Base-by-base conservation (phyloP, 1,140 invertebrate genomes). In the Ladona fulva region DNA sequence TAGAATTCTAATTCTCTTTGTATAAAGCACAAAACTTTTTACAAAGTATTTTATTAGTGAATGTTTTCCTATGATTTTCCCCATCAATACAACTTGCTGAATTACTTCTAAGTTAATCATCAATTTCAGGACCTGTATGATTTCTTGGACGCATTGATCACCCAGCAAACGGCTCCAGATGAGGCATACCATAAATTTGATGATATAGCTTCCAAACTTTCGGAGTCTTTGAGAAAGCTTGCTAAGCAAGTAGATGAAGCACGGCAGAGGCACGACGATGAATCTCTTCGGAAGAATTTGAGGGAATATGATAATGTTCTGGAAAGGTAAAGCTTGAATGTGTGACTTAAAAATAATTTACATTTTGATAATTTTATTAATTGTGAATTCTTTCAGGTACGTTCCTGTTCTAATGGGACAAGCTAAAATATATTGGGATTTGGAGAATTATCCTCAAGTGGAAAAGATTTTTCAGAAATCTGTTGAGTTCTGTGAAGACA, bases 351-450 rank as follows among this genome's bases (percentile, higher is more conserved):
- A n/a, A 79, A 76, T 75, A 75, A 42, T 66, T 44, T 73, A 25
- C 8, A 37, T 37, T 3, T 3, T 19, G 14, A 12, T 66, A 76
- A 42, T 79, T 24, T 29, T 77, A 14, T 76, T 77, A 52, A 77
- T 74, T 79, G 19, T 80, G 76, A 74, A 76, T 78, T 79, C 29
- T 5, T 81, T 75, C 78, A 90, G 89, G 59, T 94, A 92, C 81
- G 89, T 99, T 78, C 97, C 98, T 0, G 95, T 99, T 16, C 88
- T 99, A 12, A 99, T 99, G 97, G 95, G 97, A 3, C 97, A 99
- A 85, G 97, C 97, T 0, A 99, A 98, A 89, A 98, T 99, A 80
- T 98, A 97, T 82, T 99, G 98, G 98, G 97, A 99, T 78, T 89
- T 95, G 82, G 95, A 97, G 83, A 97, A 99, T 84, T 99, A 99